Evolutionary conservation across 2,888 invertebrate species (phyloP).

Genomic region (Scaeva pyrastri): DNA sequence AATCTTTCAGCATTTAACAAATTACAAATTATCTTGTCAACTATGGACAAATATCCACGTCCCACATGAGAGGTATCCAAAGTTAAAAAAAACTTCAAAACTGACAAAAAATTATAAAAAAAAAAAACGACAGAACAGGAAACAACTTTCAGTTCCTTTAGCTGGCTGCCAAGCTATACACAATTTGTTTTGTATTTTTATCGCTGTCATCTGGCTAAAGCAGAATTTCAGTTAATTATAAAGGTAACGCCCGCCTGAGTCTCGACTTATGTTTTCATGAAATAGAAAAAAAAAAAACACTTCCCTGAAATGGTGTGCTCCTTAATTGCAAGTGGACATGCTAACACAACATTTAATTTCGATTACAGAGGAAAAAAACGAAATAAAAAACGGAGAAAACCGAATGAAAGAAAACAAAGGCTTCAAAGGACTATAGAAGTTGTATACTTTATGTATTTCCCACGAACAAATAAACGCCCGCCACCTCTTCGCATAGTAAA

Average conservation of each 20-base stretch:
- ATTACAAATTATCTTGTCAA: conserved; percentile 29
- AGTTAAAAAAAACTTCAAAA: background rate
- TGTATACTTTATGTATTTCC: conserved; percentile 8
- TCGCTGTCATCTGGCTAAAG: conserved; percentile 43
- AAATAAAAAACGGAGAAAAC: background rate
- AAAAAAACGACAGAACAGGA: conserved; percentile 9
- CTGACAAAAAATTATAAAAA: background rate
- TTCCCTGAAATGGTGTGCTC: conserved; percentile 52
- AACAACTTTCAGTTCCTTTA: conserved; percentile 24
- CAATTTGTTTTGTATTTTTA: conserved; percentile 50
- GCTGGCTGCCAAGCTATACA: background rate
- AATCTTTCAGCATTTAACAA: conserved; percentile 21
- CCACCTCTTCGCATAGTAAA: conserved; percentile 34
- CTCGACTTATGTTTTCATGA: conserved; percentile 16
- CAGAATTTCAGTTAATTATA: conserved; percentile 43
- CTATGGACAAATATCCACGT: background rate
- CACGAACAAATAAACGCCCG: conserved; percentile 26
- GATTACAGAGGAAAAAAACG: conserved; percentile 15
- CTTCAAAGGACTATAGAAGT: conserved; percentile 4
- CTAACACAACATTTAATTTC: conserved; percentile 66
- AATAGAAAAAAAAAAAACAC: conserved; percentile 20
- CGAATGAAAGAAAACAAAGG: conserved; percentile 8
- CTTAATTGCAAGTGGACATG: conserved; percentile 63
- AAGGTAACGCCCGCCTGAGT: conserved; percentile 47
- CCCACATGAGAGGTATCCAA: background rate